A percentile compares a stretch with the other conserved stretches of the same genome.
Evolutionary conservation across 2,888 invertebrate species (phyloP).

Genomic region (Apodemia zela): DNA sequence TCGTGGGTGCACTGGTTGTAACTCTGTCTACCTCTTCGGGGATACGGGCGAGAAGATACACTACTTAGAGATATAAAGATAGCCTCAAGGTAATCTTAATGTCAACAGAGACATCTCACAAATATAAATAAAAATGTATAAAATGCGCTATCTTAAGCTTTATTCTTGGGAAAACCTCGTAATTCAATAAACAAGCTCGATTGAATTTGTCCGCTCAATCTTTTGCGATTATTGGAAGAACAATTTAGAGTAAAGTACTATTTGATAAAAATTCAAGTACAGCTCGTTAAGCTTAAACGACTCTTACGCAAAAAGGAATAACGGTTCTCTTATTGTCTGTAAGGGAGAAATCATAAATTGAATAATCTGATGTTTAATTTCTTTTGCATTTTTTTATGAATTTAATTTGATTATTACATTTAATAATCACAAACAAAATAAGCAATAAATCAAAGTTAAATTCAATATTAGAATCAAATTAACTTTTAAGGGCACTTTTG

Average conservation of each 20-base stretch:
- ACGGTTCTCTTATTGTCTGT: not conserved
- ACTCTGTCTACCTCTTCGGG: too few relatives aligned
- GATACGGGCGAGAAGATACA: too few relatives aligned
- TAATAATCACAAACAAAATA: too few relatives aligned
- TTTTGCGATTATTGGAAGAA: conserved; percentile 28
- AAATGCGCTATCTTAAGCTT: not conserved
- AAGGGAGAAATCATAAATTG: not conserved
- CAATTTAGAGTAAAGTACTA: conserved; percentile 27
- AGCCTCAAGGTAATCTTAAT: not conserved
- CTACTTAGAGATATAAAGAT: too few relatives aligned
- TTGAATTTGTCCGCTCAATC: conserved; percentile 32
- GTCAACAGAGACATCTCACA: not conserved
- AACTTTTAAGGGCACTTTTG: too few relatives aligned
- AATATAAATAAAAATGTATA: conserved; percentile 22
- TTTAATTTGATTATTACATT: too few relatives aligned
- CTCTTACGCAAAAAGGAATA: conserved; percentile 7
- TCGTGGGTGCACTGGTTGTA: too few relatives aligned
- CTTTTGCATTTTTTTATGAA: not conserved
- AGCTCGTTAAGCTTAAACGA: conserved; percentile 10
- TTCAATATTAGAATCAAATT: too few relatives aligned
- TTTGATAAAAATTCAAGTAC: conserved; percentile 25
- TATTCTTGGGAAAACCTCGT: conserved; percentile 1
- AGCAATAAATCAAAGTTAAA: too few relatives aligned
- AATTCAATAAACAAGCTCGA: conserved; percentile 24
- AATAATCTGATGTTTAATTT: not conserved